These are phyloP conservation scores for Zapus hudsonius DNA, from an alignment of 2,113 vertebrate species.

Conservation along the genomic window DNA sequence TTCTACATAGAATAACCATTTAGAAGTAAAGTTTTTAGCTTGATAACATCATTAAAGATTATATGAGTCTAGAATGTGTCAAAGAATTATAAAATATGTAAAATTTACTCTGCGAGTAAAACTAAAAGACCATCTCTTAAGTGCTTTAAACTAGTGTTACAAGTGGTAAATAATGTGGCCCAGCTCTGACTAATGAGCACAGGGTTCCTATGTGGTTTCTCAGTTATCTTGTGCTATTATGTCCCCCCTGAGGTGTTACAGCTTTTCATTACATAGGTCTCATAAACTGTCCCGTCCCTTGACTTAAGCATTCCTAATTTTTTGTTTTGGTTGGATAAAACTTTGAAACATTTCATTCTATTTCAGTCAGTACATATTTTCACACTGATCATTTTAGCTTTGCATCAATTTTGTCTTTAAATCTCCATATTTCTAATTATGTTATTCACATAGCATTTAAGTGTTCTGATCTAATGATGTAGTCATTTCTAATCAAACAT, in stretches of 20 bases:
- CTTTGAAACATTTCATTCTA: slow-evolving; percentile 13
- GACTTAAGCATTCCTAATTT: slow-evolving; percentile 34
- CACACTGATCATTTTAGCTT: slow-evolving; percentile 43
- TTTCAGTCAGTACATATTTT: slow-evolving; percentile 22
- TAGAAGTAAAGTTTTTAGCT: slow-evolving; percentile 34
- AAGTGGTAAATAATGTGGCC: neutral
- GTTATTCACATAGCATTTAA: slow-evolving; percentile 34
- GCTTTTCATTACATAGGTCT: neutral
- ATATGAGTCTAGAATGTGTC: neutral
- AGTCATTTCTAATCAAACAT: slow-evolving; percentile 16
- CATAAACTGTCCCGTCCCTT: neutral
- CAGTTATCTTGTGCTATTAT: neutral
- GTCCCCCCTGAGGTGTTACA: neutral
- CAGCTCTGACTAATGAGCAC: neutral
- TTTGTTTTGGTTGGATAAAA: slow-evolving; percentile 45
- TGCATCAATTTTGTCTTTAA: slow-evolving; percentile 42
- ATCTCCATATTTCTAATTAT: neutral
- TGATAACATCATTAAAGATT: neutral
- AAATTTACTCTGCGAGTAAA: slow-evolving; percentile 26
- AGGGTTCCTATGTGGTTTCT: neutral
- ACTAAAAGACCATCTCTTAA: neutral
- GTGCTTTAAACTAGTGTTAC: slow-evolving; percentile 5
- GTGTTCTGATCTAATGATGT: neutral
- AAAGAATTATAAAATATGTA: slow-evolving; percentile 45
- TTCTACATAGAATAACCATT: slow-evolving; percentile 7